Percentiles rank a stretch among this genome's conserved stretches.
These are phyloP conservation scores for Eupithecia pulchellata DNA, from an alignment of 2,888 invertebrate genomes.

Conservation along the genomic window DNA sequence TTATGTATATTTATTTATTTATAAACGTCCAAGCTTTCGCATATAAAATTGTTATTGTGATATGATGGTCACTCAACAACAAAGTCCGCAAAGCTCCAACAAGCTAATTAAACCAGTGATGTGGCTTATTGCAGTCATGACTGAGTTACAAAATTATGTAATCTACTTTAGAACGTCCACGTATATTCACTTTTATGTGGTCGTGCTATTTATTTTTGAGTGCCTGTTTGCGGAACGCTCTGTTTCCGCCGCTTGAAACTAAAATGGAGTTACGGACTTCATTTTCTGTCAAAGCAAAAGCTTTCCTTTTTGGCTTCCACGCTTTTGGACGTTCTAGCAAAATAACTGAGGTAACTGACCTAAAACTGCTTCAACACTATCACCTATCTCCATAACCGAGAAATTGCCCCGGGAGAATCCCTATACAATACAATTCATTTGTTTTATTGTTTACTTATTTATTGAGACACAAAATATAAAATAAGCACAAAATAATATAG, in stretches of 20 bases:
- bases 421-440: neutral
- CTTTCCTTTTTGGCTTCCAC: neutral
- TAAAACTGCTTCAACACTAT: neutral
- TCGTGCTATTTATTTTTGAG: conserved; percentile 35
- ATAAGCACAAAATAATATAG: too few species aligned
- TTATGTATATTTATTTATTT: too few species aligned
- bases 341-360: neutral
- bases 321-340: neutral
- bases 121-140: conserved; percentile 13
- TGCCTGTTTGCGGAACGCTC: conserved; percentile 20
- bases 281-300: conserved; percentile 5
- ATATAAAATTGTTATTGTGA: neutral
- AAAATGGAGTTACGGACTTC: conserved; percentile 5
- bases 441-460: too few species aligned
- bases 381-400: neutral
- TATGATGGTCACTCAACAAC: neutral
- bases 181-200: conserved; percentile 30
- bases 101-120: conserved; percentile 10
- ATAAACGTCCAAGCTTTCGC: neutral
- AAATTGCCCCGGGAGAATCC: neutral
- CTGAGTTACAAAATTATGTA: conserved; percentile 10
- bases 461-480: too few species aligned
- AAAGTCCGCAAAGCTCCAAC: neutral
- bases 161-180: conserved; percentile 23
- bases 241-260: conserved; percentile 4